Evolutionary conservation across 2,113 vertebrate genomes (phyloP).

Genomic region (Alligator sinensis): DNA sequence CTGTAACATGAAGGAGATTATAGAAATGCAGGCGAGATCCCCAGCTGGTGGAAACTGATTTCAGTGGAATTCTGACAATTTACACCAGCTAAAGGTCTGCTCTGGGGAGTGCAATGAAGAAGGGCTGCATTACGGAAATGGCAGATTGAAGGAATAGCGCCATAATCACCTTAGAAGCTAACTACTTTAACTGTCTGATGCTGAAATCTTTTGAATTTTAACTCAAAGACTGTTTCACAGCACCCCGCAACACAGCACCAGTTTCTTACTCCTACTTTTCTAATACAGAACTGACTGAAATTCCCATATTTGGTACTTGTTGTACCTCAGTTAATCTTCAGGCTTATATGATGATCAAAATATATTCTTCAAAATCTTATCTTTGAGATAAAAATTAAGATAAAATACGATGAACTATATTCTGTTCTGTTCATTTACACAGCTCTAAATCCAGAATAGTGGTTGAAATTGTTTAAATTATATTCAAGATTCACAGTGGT

Average conservation of each 20-base stretch:
- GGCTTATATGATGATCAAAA: neutral
- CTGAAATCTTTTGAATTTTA: accelerated
- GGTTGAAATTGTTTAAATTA: accelerated
- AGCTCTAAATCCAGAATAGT: accelerated
- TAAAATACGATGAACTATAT: neutral
- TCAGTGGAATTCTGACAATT: neutral
- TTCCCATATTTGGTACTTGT: neutral
- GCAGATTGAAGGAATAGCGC: neutral
- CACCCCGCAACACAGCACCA: accelerated
- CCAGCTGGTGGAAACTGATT: accelerated
- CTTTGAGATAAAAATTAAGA: neutral
- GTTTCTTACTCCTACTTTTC: neutral
- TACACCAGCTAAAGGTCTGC: neutral
- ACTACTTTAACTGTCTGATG: accelerated
- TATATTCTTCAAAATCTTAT: neutral
- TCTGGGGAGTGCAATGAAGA: neutral
- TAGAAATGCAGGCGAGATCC: neutral
- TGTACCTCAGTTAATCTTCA: neutral
- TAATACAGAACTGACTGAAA: neutral
- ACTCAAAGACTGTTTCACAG: neutral
- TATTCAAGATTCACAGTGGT: accelerated
- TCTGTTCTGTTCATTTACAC: neutral
- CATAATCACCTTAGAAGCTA: neutral
- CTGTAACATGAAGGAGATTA: neutral
- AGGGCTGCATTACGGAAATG: neutral